Conservation (phyloP, 2,113 vertebrate species). For the Osmerus eperlanus region DNA sequence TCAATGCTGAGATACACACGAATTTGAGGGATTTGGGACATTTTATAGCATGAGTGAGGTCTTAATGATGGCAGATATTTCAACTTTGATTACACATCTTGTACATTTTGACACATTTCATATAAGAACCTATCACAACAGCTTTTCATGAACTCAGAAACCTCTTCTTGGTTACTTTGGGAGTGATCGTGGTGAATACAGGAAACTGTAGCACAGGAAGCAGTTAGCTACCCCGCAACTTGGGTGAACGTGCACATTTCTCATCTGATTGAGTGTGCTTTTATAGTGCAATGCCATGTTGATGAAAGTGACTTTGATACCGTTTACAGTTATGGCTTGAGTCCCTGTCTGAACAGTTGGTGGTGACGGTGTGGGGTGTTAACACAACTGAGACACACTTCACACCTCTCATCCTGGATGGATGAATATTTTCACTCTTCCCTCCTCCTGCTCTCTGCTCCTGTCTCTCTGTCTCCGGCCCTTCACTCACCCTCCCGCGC, state of each 20-base stretch:
- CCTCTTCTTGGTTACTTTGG: too few species aligned
- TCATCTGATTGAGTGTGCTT: too few species aligned
- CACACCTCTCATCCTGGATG: conserved; percentile 13
- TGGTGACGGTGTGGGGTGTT: background rate
- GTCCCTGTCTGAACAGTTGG: background rate
- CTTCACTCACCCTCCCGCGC: conserved; percentile 19
- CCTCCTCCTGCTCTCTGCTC: background rate
- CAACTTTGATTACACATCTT: conserved; percentile 3
- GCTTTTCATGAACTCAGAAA: background rate
- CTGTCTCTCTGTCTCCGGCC: conserved; percentile 25
- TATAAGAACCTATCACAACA: background rate
- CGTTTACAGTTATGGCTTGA: background rate
- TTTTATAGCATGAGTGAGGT: background rate
- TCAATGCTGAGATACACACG: conserved; percentile 20
- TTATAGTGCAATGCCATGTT: background rate
- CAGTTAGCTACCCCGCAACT: too few species aligned
- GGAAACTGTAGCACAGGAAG: too few species aligned
- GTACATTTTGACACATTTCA: background rate
- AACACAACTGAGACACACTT: conserved; percentile 5
- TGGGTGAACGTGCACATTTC: too few species aligned
- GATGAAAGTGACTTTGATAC: conserved; percentile 16
- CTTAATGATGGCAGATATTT: conserved; percentile 21
- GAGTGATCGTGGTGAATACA: too few species aligned
- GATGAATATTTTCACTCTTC: conserved; percentile 14
- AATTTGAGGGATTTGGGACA: background rate